Percentiles rank a stretch among this genome's conserved stretches.
Conservation (phyloP, 2,113 vertebrate genomes). For the Enhydra lutris region DNA sequence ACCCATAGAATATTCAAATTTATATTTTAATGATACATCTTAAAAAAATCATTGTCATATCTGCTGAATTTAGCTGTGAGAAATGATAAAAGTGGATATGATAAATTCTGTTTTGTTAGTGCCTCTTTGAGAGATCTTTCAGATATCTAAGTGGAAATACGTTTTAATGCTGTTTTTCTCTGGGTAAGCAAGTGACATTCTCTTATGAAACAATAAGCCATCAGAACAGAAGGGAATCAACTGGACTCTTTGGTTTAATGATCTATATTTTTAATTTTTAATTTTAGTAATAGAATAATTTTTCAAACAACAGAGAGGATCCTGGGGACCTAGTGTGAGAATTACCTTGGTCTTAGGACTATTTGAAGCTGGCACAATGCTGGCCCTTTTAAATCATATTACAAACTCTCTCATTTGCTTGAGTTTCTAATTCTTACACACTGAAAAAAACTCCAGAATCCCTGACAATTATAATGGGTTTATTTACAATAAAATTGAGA, state of each 20-base stretch:
- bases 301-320: not conserved
- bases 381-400: not conserved
- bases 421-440: not conserved
- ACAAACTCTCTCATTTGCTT: not conserved
- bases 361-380: not conserved
- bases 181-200: not conserved
- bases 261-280: not conserved
- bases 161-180: not conserved
- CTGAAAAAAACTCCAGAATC: not conserved
- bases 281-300: not conserved
- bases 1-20: not conserved
- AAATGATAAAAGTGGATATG: not conserved
- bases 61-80: conserved; percentile 4
- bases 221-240: not conserved
- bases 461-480: not conserved
- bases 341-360: not conserved
- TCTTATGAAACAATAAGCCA: not conserved
- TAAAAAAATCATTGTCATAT: not conserved
- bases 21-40: not conserved
- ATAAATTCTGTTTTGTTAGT: not conserved
- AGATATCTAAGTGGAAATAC: not conserved
- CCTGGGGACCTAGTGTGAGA: not conserved
- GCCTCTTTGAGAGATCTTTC: not conserved
- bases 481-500: not conserved
- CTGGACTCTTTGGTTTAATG: not conserved